Evolutionary conservation across 2,888 invertebrate genomes (phyloP).

Genomic region (Brachypalpus laphriformis): DNA sequence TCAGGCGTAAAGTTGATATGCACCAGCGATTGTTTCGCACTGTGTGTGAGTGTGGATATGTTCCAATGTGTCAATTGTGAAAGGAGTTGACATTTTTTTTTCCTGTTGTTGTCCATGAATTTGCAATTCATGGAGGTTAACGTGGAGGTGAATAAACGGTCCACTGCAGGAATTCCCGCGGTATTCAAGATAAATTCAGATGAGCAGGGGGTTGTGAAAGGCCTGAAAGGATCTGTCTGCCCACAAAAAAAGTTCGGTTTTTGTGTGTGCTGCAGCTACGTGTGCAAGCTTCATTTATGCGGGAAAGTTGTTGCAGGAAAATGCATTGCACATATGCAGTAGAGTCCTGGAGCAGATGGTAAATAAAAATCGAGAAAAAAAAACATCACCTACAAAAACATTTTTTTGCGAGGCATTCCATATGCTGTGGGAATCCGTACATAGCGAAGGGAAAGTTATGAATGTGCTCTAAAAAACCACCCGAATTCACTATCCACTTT

Average conservation of each 20-base stretch:
- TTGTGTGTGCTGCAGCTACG: constrained; percentile 29
- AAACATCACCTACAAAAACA: constrained; percentile 4
- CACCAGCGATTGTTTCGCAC: constrained; percentile 46
- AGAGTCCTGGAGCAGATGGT: constrained; percentile 26
- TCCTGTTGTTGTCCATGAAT: constrained; percentile 30
- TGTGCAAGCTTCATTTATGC: constrained; percentile 19
- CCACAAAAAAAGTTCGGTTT: constrained; percentile 20
- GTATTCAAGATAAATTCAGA: constrained; percentile 19
- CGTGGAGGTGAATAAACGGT: constrained; percentile 34
- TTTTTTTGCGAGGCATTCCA: constrained; percentile 33
- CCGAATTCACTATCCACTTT: constrained; percentile 32
- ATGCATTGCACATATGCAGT: constrained; percentile 43
- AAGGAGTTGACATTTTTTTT: constrained; percentile 19
- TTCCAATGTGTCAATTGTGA: constrained; percentile 67
- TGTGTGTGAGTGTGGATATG: constrained; percentile 19
- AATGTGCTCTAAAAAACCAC: background rate
- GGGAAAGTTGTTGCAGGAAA: constrained; percentile 50
- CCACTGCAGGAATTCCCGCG: constrained; percentile 41
- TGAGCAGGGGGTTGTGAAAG: constrained; percentile 1
- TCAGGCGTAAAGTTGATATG: constrained; percentile 67
- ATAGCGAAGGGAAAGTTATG: constrained; percentile 31
- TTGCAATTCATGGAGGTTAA: constrained; percentile 42
- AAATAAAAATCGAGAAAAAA: constrained; percentile 24
- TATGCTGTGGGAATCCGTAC: background rate
- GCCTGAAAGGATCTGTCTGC: constrained; percentile 38